These are phyloP conservation scores for Acanthiza pusilla DNA, from an alignment of 2,797 vertebrate species.

Conservation along the genomic window DNA sequence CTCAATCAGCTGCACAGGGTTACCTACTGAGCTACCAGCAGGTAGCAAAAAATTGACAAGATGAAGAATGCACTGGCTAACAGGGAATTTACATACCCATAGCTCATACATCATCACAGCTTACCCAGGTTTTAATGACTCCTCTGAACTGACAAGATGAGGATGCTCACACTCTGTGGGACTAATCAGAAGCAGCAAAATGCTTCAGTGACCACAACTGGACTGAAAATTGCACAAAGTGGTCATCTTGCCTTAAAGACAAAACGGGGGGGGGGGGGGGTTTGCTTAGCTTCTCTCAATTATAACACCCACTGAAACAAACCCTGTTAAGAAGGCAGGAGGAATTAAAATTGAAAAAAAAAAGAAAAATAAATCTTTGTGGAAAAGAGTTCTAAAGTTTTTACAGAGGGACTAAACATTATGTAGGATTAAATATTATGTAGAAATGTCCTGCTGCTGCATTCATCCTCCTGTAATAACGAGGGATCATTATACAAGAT, in stretches of 20 bases:
- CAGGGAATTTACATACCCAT: constrained; percentile 55
- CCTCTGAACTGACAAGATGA: constrained; percentile 41
- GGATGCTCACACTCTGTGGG: constrained; percentile 28
- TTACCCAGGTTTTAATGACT: constrained; percentile 48
- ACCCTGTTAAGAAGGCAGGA: background rate
- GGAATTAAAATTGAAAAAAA: background rate
- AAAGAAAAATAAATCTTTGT: background rate
- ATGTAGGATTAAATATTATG: background rate
- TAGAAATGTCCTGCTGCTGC: background rate
- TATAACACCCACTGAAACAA: constrained; percentile 7
- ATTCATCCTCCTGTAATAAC: background rate
- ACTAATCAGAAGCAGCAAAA: constrained; percentile 68
- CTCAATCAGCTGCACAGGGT: constrained; percentile 3
- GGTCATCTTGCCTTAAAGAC: constrained; percentile 29
- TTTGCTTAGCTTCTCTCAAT: constrained; percentile 16
- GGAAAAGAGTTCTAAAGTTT: background rate
- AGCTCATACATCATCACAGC: constrained; percentile 52
- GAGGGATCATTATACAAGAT: background rate
- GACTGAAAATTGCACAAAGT: background rate
- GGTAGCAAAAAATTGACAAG: constrained; percentile 53
- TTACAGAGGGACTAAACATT: background rate
- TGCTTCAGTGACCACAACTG: constrained; percentile 67
- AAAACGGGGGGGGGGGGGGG: background rate
- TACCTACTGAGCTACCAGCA: constrained; percentile 40
- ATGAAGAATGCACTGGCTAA: constrained; percentile 56